A percentile compares a stretch with the other conserved stretches of the same genome.
phyloP scores from a whole-genome alignment of 2,797 vertebrate genomes.

The Diplodus puntazzo region DNA sequence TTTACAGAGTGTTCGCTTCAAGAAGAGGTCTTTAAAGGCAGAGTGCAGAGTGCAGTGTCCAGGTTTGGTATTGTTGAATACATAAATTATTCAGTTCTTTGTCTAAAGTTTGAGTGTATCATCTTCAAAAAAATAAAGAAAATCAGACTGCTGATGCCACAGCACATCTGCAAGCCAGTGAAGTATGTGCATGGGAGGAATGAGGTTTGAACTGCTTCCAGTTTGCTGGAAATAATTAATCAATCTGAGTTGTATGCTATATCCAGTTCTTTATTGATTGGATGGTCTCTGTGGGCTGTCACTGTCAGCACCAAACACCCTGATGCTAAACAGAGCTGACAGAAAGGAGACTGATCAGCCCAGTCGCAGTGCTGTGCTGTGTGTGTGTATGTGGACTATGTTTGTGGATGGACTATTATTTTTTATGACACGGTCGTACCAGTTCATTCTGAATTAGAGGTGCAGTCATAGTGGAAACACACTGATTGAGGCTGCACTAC shows the following conservation, averaged over 20 bases:
- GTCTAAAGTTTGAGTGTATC: not conserved
- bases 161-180: not conserved
- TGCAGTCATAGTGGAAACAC: not conserved
- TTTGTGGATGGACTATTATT: not conserved
- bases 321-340: slow-evolving; percentile 61
- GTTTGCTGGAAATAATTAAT: slow-evolving; percentile 59
- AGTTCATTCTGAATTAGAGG: not conserved
- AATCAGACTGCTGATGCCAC: not conserved
- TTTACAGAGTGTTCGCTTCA: not conserved
- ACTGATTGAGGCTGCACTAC: not conserved
- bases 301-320: slow-evolving; percentile 45
- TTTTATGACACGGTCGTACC: not conserved
- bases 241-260: slow-evolving; percentile 47
- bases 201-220: slow-evolving; percentile 59
- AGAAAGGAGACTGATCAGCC: slow-evolving; percentile 52
- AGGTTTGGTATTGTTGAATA: not conserved
- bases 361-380: not conserved
- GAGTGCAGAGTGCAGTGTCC: slow-evolving; percentile 1
- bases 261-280: slow-evolving; percentile 66
- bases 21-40: not conserved
- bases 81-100: not conserved
- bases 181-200: slow-evolving; percentile 19
- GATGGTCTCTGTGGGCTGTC: slow-evolving; percentile 47
- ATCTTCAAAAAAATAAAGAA: not conserved
- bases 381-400: not conserved